Evolutionary conservation across 2,797 vertebrate genomes (phyloP).

Genomic region (Myotis planiceps): DNA sequence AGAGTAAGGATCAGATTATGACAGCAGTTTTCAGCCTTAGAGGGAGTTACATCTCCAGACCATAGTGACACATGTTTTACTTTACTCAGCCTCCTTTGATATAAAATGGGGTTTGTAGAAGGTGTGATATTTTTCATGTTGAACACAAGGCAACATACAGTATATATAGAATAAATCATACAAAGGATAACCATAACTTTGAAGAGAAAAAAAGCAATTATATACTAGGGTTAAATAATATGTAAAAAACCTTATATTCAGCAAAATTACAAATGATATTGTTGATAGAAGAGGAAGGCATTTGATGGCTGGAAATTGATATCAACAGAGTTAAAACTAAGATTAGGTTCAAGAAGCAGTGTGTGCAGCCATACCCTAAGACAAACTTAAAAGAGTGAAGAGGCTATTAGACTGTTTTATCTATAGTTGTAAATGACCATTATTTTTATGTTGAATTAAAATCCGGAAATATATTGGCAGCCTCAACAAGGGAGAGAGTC

Average conservation of each 20-base stretch:
- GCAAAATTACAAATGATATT: not conserved
- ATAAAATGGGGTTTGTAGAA: not conserved
- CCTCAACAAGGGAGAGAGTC: not conserved
- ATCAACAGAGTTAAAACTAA: not conserved
- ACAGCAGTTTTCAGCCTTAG: not conserved
- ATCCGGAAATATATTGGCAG: not conserved
- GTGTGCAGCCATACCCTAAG: not conserved
- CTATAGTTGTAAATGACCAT: not conserved
- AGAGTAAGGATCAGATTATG: not conserved
- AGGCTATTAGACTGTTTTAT: not conserved
- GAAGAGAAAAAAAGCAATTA: not conserved
- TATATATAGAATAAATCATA: not conserved
- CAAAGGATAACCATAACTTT: not conserved
- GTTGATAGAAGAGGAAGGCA: not conserved
- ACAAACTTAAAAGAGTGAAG: not conserved
- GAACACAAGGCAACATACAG: not conserved
- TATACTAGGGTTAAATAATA: not conserved
- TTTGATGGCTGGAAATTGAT: not conserved
- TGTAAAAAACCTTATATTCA: not conserved
- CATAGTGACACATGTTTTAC: not conserved
- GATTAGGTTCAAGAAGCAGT: not conserved
- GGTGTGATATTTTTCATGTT: not conserved
- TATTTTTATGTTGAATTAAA: slow-evolving; percentile 38
- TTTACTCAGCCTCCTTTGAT: not conserved
- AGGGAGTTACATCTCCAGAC: not conserved